phyloP scores from a whole-genome alignment of 2,888 invertebrate genomes.

The Cantharis rufa region DNA sequence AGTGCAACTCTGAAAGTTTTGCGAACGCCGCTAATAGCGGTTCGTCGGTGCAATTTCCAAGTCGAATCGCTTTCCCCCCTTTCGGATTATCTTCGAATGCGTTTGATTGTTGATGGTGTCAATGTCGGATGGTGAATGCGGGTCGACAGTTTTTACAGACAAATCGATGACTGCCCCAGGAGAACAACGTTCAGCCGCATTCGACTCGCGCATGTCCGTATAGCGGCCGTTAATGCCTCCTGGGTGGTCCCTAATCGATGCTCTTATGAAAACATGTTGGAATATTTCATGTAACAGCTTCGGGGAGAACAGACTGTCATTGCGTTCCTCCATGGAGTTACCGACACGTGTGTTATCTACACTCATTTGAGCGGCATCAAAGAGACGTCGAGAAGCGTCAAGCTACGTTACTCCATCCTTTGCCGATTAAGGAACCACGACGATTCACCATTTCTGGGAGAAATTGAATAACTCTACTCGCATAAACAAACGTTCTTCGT shows the following conservation, averaged over 20 bases:
- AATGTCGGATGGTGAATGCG: conserved; percentile 31
- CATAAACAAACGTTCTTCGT: neutral
- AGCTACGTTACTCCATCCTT: conserved; percentile 18
- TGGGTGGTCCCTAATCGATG: conserved; percentile 36
- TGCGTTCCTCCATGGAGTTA: conserved; percentile 7
- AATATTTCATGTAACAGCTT: conserved; percentile 23
- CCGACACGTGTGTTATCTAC: conserved; percentile 12
- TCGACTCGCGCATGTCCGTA: conserved; percentile 34
- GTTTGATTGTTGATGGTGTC: conserved; percentile 32
- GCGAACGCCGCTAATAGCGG: conserved; percentile 23
- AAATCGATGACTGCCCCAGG: conserved; percentile 37
- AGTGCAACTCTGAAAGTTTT: conserved; percentile 32
- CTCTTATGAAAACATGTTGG: conserved; percentile 32
- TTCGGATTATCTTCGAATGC: conserved; percentile 28
- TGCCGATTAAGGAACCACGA: conserved; percentile 22
- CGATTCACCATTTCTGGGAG: neutral
- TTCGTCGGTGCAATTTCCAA: conserved; percentile 32
- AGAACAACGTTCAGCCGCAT: conserved; percentile 35
- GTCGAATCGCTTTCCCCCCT: conserved; percentile 24
- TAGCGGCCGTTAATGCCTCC: conserved; percentile 35
- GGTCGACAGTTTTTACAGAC: conserved; percentile 36
- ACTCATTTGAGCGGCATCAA: conserved; percentile 18
- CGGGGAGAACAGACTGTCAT: conserved; percentile 6
- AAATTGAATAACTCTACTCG: neutral
- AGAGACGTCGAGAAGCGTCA: conserved; percentile 17